These are phyloP conservation scores for Fragariocoptes setiger DNA, from an alignment of 1,140 invertebrate genomes.

Conservation along the genomic window DNA sequence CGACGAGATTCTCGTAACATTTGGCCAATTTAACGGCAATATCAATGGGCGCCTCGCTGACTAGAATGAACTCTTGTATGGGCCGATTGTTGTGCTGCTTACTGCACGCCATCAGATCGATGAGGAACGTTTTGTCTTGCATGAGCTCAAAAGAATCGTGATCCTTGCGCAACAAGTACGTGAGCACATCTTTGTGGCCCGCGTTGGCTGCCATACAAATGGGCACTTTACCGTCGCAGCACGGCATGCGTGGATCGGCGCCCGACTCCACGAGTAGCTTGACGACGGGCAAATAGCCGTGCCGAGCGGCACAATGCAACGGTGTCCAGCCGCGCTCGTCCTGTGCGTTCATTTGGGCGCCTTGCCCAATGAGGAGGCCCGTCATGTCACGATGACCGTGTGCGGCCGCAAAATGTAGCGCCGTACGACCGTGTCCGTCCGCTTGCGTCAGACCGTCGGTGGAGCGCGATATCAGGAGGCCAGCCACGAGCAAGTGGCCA, in stretches of 20 bases:
- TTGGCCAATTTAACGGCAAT: conserved; percentile 87
- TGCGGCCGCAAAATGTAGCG: conserved; percentile 73
- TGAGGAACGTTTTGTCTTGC: conserved; percentile 90
- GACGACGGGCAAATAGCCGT: conserved; percentile 74
- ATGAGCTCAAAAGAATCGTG: conserved; percentile 84
- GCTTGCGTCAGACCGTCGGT: conserved; percentile 64
- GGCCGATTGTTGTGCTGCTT: conserved; percentile 84
- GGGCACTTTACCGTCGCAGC: conserved; percentile 59
- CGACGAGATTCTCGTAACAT: conserved; percentile 35
- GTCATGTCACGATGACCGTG: conserved; percentile 93
- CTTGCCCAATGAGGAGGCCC: conserved; percentile 75
- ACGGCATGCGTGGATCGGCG: conserved; percentile 66
- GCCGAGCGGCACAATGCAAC: conserved; percentile 72
- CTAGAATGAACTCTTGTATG: conserved; percentile 78
- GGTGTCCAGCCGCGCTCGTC: conserved; percentile 92
- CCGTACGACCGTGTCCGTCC: conserved; percentile 79
- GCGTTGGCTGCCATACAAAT: conserved; percentile 88
- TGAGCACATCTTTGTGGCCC: conserved; percentile 75
- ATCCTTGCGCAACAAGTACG: conserved; percentile 82
- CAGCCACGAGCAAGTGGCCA: conserved; percentile 76
- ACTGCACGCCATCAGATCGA: conserved; percentile 91
- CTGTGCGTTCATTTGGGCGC: conserved; percentile 82
- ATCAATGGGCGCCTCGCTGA: conserved; percentile 84
- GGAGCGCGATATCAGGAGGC: conserved; percentile 63
- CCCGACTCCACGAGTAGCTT: conserved; percentile 76